Base-by-base conservation (phyloP, 1,140 invertebrate genomes). In the Drosophila kikkawai region DNA sequence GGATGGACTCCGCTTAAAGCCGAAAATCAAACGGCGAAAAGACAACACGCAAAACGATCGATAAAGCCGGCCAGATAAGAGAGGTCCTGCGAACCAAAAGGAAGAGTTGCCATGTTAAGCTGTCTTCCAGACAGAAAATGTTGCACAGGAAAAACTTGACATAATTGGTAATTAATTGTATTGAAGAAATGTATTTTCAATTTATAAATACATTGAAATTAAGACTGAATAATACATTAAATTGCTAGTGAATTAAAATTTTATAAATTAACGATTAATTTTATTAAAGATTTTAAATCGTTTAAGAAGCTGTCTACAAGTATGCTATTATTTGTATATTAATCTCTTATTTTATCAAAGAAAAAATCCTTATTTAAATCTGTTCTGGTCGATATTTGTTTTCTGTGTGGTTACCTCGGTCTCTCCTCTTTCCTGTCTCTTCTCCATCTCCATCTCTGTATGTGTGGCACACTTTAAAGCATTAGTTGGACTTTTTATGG, bases 401-500 rank as follows among this genome's bases (percentile, higher is more conserved):
- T 19, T 63, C 39, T 11, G 63, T 63, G 63, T 61, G 22, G 29
- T 5, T 65, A 44, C 48, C 47, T 36, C 45, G 15, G 8, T 6
- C 19, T 29, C 11, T 13, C 58, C 2, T 1, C 15, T 7, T 58
- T 7, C 12, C 29, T 17, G 7, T 7, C 32, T 7, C 44, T 37
- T 36, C 29, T 63, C 55, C n/a, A 29, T 26, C 11, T n/a, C 39
- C 19, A 15, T 29, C 45, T 42, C 19, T 79, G 67, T 83, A 22
- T 83, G 77, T 76, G 73, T 88, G 84, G 79, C 85, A 85, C 85
- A 90, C 85, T 90, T 90, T 90, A 90, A 90, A 90, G 85, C 81
- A 90, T 90, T 90, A 90, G 85, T 90, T 91, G 85, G 86, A 91
- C 86, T 90, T 91, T 91, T 90, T 91, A 91, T 91, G 88, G 79